These are phyloP conservation scores for Anolis apletophallus DNA, from an alignment of 2,797 vertebrate genomes.

Conservation along the genomic window DNA sequence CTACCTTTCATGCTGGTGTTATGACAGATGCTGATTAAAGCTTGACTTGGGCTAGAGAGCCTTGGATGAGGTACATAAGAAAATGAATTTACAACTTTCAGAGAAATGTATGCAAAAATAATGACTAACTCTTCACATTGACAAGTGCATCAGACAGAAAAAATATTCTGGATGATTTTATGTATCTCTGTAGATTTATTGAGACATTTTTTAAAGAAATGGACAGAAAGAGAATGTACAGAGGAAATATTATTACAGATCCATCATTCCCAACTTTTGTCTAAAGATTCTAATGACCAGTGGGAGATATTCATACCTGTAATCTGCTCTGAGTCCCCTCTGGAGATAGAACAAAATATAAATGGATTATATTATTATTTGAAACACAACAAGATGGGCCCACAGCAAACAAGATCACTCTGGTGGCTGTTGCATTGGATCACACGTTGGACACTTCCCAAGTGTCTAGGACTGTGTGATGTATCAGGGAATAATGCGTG, in stretches of 20 bases:
- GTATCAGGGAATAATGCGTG: too few species aligned
- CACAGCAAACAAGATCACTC: too few species aligned
- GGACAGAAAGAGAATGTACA: not conserved
- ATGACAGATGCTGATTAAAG: constrained; percentile 12
- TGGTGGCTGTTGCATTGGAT: too few species aligned
- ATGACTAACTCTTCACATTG: not conserved
- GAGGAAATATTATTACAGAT: not conserved
- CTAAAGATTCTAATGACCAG: not conserved
- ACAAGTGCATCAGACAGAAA: not conserved
- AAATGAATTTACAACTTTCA: constrained; percentile 5
- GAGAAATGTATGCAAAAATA: constrained; percentile 13
- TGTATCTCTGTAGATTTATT: not conserved
- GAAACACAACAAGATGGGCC: too few species aligned
- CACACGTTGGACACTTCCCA: too few species aligned
- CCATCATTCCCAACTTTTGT: not conserved
- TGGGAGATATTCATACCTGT: not conserved
- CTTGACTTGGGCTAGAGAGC: not conserved
- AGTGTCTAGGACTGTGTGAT: too few species aligned
- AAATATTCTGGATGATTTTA: not conserved
- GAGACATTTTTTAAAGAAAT: not conserved
- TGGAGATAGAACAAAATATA: too few species aligned
- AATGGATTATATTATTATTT: too few species aligned
- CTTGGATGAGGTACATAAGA: constrained; percentile 15
- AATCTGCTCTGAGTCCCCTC: too few species aligned
- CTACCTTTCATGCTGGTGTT: not conserved